Evolutionary conservation across 2,888 invertebrate species (phyloP).

Genomic region (Encarsia formosa): DNA sequence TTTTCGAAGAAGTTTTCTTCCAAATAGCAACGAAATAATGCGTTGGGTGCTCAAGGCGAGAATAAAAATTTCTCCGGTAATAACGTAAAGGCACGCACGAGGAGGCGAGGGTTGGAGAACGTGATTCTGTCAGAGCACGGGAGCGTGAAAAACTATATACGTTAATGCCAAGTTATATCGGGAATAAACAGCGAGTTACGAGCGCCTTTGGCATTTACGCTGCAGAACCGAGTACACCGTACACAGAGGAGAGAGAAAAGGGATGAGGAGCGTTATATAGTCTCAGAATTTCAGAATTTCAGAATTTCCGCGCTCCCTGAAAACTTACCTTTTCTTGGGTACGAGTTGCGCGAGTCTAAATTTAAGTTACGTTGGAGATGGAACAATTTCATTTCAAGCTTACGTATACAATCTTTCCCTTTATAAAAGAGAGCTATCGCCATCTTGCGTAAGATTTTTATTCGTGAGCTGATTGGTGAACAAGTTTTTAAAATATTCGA

Average conservation of each 20-base stretch:
- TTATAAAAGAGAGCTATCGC: too few species aligned
- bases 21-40: background rate
- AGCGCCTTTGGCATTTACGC: constrained; percentile 34
- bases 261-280: constrained; percentile 11
- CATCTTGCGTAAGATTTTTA: too few species aligned
- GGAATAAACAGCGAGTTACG: constrained; percentile 43
- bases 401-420: too few species aligned
- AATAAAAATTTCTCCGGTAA: constrained; percentile 12
- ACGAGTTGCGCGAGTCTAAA: too few species aligned
- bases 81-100: background rate
- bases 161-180: constrained; percentile 43
- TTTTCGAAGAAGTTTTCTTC: too few species aligned
- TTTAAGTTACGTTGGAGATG: too few species aligned
- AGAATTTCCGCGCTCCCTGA: constrained; percentile 8
- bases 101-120: constrained; percentile 20
- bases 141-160: constrained; percentile 38
- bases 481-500: too few species aligned
- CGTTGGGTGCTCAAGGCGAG: background rate
- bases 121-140: constrained; percentile 23
- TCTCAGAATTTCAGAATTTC: constrained; percentile 3
- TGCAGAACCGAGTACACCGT: constrained; percentile 30
- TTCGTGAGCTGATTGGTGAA: too few species aligned
- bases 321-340: constrained; percentile 11
- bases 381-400: too few species aligned
- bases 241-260: too few species aligned